Base-by-base conservation (phyloP, 1,140 invertebrate species). In the Neodiprion virginianus region DNA sequence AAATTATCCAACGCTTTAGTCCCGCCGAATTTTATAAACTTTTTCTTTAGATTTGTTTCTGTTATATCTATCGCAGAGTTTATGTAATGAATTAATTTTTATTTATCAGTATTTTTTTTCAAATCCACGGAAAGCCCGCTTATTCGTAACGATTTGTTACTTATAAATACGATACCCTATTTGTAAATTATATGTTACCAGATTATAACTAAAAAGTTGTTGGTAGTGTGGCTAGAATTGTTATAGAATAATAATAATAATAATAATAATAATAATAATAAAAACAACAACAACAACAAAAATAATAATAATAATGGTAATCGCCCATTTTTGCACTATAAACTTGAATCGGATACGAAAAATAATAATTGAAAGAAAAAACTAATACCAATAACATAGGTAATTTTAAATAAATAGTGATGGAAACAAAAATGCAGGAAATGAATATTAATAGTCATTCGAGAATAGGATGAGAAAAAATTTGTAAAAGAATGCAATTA, bases 381-480 rank as follows among this genome's bases (percentile, higher is more conserved):
- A 21, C 10, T 53, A 53, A 53, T 53, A 53, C 10, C 2, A 53
- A 1, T 53, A 53, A 53, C n/a, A 53, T 14, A n/a, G 50, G n/a
- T 11, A 21, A 53, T 53, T 53, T 21, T 21, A 78, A 81, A 66
- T 53, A 21, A 8, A 21, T 17, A 17, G 2, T 71, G 1, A 53
- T 53, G 71, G 50, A 72, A 10, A 72, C 1, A 72, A 21, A 23
- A 23, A 71, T 50, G 21, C 53, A 49, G 53, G 53, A 4, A 71
- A 72, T 61, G 17, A 72, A 17, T 71, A 50, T 23, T 1, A 50
- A 50, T 17, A 28, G n/a, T 71, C n/a, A 28, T 66, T 67, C 40
- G 67, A 2, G 69, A 8, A 50, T 70, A 10, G 7, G 71, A 71
- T 71, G 47, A 50, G 23, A 69, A 49, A 49, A 48, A 9, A 48